Evolutionary conservation across 2,888 invertebrate species (phyloP).

Genomic region (Drosophila infuscata): DNA sequence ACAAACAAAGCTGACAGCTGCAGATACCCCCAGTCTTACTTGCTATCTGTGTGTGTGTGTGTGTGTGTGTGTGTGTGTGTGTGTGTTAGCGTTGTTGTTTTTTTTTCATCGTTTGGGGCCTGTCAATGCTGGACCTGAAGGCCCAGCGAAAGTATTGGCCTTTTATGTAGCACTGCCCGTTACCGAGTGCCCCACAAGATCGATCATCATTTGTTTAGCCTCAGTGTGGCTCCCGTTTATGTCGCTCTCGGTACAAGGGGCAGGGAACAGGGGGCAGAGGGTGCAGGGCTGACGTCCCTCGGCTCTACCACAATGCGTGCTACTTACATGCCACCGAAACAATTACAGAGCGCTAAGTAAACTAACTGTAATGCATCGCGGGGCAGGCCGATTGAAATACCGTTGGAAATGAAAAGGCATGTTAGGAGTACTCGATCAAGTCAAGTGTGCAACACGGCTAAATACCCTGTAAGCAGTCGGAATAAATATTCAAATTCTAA

Average conservation of each 20-base stretch:
- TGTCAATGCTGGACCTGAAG: constrained; percentile 40
- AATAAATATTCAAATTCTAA: not conserved
- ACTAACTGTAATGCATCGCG: constrained; percentile 73
- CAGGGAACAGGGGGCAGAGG: not conserved
- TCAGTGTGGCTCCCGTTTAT: constrained; percentile 77
- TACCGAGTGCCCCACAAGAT: constrained; percentile 63
- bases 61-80: not conserved
- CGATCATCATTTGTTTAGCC: constrained; percentile 81
- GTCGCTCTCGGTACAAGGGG: constrained; percentile 32
- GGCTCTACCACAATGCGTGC: constrained; percentile 68
- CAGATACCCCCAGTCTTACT: constrained; percentile 29
- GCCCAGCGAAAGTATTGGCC: constrained; percentile 71
- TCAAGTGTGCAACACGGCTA: not conserved
- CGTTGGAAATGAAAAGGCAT: constrained; percentile 57
- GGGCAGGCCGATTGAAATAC: constrained; percentile 68
- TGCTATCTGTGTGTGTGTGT: not conserved
- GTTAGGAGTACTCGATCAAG: not conserved
- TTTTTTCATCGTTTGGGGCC: constrained; percentile 18
- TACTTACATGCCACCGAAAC: constrained; percentile 80
- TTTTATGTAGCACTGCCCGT: constrained; percentile 57
- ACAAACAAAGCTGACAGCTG: constrained; percentile 75
- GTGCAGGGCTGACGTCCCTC: not conserved
- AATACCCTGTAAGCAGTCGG: not conserved
- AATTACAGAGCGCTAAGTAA: constrained; percentile 80
- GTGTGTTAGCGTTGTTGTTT: not conserved